A percentile compares a stretch with the other conserved stretches of the same genome.
Evolutionary conservation across 1,140 invertebrate species (phyloP).

Genomic region (Lineus longissimus): DNA sequence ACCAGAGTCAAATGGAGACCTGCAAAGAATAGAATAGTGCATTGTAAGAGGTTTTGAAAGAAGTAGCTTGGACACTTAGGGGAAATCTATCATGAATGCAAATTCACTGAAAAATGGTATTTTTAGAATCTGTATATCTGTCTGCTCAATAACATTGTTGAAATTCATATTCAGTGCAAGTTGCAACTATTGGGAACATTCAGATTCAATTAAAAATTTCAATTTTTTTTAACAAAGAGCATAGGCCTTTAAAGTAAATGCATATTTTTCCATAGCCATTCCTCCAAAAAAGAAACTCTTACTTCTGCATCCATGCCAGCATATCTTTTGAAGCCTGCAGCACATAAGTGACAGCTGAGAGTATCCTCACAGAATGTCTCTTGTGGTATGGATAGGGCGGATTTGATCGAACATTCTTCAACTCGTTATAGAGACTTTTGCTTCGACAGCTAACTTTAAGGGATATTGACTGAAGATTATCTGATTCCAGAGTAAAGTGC

Average conservation of each 20-base stretch:
- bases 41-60: too few species aligned
- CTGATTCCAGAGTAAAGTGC: conserved; percentile 85
- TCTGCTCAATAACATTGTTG: too few species aligned
- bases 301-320: conserved; percentile 81
- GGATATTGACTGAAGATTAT: conserved; percentile 84
- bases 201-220: too few species aligned
- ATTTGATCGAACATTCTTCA: conserved; percentile 35
- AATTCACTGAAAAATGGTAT: too few species aligned
- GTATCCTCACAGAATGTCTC: conserved; percentile 70
- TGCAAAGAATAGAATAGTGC: conserved; percentile 34
- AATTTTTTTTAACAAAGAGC: too few species aligned
- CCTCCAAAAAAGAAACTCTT: conserved; percentile 13
- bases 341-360: conserved; percentile 78
- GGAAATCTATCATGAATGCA: too few species aligned
- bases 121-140: too few species aligned
- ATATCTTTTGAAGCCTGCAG: conserved; percentile 79
- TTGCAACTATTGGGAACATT: too few species aligned
- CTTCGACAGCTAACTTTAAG: conserved; percentile 78
- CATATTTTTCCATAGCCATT: too few species aligned
- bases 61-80: too few species aligned
- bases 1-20: conserved; percentile 68
- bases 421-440: conserved; percentile 71
- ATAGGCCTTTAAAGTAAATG: too few species aligned
- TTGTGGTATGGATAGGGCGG: conserved; percentile 4
- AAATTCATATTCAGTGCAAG: too few species aligned